Conservation (phyloP, 30 jellyfish, hydroid and myxozoan species). For the Aurelia aurita complex sp. Pacific region DNA sequence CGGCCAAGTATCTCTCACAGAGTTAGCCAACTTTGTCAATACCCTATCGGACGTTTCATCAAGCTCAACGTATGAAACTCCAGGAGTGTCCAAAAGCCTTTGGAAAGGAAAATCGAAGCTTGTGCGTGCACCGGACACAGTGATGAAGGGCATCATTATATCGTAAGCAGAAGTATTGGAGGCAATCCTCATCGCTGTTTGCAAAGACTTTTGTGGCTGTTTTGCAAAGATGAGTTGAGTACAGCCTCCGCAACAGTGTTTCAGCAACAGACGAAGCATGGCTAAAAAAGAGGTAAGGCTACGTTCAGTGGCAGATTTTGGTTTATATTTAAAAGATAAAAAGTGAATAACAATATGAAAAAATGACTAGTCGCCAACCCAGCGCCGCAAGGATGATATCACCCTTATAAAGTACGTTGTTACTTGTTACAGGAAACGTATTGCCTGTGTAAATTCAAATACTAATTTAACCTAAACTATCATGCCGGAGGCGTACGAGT, state of each 20-base stretch:
- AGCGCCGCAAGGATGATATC: too few relatives aligned
- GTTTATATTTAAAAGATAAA: too few relatives aligned
- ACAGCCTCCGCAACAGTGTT: constrained; percentile 28
- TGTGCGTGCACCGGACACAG: background rate
- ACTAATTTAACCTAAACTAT: too few relatives aligned
- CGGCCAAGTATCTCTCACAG: constrained; percentile 43
- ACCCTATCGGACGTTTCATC: constrained; percentile 21
- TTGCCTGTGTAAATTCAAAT: too few relatives aligned
- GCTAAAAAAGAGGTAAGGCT: background rate
- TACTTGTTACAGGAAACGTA: too few relatives aligned
- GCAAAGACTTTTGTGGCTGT: background rate
- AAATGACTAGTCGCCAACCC: too few relatives aligned
- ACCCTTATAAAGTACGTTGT: too few relatives aligned
- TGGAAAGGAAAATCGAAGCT: constrained; percentile 9
- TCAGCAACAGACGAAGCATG: background rate
- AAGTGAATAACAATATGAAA: too few relatives aligned
- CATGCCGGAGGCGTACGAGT: too few relatives aligned
- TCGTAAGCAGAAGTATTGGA: constrained; percentile 4
- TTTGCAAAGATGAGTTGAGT: background rate
- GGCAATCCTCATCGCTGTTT: background rate
- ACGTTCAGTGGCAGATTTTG: too few relatives aligned
- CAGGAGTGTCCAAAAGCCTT: constrained; percentile 25
- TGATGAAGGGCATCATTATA: constrained; percentile 31
- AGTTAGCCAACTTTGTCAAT: background rate
- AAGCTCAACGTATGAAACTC: constrained; percentile 5